Evolutionary conservation across 2,888 invertebrate genomes (phyloP), one percentile per base, ranked within the genome.

Genomic region (Polia nebulosa): DNA sequence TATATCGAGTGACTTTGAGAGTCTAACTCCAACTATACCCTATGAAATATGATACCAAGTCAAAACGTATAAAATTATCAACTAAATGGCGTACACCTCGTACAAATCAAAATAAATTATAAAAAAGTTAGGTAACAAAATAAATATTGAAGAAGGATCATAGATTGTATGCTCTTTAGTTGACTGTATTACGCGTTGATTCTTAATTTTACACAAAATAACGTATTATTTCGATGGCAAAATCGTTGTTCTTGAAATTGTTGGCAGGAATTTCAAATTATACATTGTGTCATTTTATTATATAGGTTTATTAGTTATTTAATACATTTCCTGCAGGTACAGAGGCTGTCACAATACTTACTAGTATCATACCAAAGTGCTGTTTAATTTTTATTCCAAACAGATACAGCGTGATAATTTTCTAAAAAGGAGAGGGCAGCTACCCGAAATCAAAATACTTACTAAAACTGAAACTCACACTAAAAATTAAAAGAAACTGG

Each of bases 241-340:
- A 55, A 72, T 72, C 62, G 68, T 61, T 68, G 76, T 53, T 66
- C 25, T 59, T 57, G 8, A n/a, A 45, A 65, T 27, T 45, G 49
- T 66, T 55, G 66, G 62, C 72, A 79, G 79, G 81, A 77, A 67
- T 69, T 64, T 57, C 22, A 68, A 78, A 80, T 80, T 79, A 79
- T 78, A 80, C 67, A 77, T 78, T 55, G 45, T 47, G 51, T 63
- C 1, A 66, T 76, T 71, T 29, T 36, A 72, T 67, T 63, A 55
- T 47, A 76, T 53, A 39, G 49, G 13, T 78, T 79, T 79, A 79
- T 79, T 79, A 36, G 32, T 51, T 64, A 34, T 56, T 57, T 29
- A 41, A 60, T 75, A 80, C 69, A 80, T 59, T 62, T 67, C 75
- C 80, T 78, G 80, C 64, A 59, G 51, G 52, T 27, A 68, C n/a